These are phyloP conservation scores for Cataglyphis hispanica DNA, from an alignment of 1,140 invertebrate genomes.

Conservation along the genomic window DNA sequence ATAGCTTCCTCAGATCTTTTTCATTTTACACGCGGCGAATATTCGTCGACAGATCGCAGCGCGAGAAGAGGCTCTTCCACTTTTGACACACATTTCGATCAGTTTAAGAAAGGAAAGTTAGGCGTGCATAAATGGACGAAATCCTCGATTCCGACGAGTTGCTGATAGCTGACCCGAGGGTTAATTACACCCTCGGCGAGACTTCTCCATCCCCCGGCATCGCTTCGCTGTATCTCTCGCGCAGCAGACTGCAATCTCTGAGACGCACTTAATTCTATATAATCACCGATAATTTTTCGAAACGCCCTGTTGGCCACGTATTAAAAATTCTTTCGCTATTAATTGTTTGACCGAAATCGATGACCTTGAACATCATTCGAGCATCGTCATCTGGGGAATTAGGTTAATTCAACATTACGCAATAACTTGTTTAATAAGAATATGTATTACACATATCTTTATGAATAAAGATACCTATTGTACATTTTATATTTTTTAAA, in stretches of 20 bases:
- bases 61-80: not conserved
- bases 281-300: constrained; percentile 54
- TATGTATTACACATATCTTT: not conserved
- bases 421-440: not conserved
- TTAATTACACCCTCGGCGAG: constrained; percentile 81
- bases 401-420: not conserved
- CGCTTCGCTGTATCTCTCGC: constrained; percentile 32
- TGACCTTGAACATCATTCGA: not conserved
- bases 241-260: constrained; percentile 67
- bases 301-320: constrained; percentile 24
- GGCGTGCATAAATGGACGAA: constrained; percentile 67
- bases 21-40: not conserved
- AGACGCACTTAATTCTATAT: constrained; percentile 67
- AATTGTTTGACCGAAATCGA: constrained; percentile 42
- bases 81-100: constrained; percentile 32
- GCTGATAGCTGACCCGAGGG: constrained; percentile 78
- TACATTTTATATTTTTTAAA: not conserved
- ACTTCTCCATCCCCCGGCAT: constrained; percentile 62
- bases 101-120: constrained; percentile 3
- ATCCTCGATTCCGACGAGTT: constrained; percentile 67
- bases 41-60: not conserved
- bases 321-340: constrained; percentile 36
- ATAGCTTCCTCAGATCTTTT: too few relatives aligned
- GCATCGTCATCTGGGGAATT: not conserved
- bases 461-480: not conserved